These are phyloP conservation scores for Ranitomeya imitator DNA, from an alignment of 2,113 vertebrate species.

Conservation along the genomic window DNA sequence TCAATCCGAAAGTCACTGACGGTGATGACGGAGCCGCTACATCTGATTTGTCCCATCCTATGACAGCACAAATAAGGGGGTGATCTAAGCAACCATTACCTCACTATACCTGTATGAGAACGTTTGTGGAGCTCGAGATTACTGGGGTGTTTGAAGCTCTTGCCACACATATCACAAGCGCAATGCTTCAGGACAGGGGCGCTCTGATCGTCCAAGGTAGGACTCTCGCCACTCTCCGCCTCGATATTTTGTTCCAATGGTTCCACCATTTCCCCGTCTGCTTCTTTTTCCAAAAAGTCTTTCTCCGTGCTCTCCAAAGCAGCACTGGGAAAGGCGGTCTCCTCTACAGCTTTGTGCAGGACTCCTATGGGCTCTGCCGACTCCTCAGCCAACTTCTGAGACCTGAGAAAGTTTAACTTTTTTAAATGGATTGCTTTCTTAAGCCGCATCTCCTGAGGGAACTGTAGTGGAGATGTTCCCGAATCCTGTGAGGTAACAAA, in stretches of 20 bases:
- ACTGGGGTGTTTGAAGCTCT: slow-evolving; percentile 96
- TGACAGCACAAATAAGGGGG: background rate
- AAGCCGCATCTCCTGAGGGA: slow-evolving; percentile 76
- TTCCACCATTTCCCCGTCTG: slow-evolving; percentile 60
- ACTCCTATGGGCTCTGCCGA: slow-evolving; percentile 56
- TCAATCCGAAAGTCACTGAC: background rate
- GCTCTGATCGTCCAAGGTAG: slow-evolving; percentile 61
- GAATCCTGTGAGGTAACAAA: slow-evolving; percentile 68
- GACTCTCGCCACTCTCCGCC: slow-evolving; percentile 58
- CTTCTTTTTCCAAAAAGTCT: slow-evolving; percentile 62
- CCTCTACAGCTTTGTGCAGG: slow-evolving; percentile 40
- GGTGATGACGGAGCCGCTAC: too few relatives aligned
- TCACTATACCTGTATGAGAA: slow-evolving; percentile 90
- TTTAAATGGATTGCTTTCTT: slow-evolving; percentile 91
- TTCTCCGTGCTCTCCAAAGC: slow-evolving; percentile 36
- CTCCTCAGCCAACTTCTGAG: slow-evolving; percentile 80
- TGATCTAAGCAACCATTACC: slow-evolving; percentile 43
- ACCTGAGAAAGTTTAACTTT: slow-evolving; percentile 89
- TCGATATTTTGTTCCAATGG: slow-evolving; percentile 59
- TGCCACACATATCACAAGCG: slow-evolving; percentile 87
- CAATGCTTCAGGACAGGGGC: slow-evolving; percentile 79
- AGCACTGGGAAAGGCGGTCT: slow-evolving; percentile 61
- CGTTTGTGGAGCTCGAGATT: slow-evolving; percentile 96
- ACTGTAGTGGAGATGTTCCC: slow-evolving; percentile 62
- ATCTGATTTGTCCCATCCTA: background rate